Base-by-base conservation (phyloP, 2,888 invertebrate genomes). In the Phalera bucephala region DNA sequence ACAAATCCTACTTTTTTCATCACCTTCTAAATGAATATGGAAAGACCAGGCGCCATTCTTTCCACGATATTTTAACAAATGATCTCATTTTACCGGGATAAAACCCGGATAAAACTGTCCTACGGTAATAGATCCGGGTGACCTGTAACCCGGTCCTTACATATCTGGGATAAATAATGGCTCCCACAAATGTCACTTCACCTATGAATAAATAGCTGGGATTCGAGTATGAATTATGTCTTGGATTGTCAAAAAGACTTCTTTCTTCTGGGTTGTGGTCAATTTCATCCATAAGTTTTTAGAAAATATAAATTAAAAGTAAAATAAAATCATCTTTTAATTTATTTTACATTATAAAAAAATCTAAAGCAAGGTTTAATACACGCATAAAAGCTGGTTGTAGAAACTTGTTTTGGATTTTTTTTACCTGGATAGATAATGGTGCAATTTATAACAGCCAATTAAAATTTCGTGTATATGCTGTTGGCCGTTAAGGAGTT, bases 71-170 rank as follows among this genome's bases (percentile, higher is more conserved):
- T 12, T 25, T 4, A 11, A 4, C 27, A 27, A 27, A 14, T 14
- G 27, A 14, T 27, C 27, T 14, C 27, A 27, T 27, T 27, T 27
- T 14, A 27, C 27, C n/a, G 21, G 21, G 14, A 14, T 27, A 27
- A 26, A 26, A 2, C 14, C 9, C 3, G 14, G 27, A n/a, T 14
- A 13, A 25, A 25, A 25, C 25, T 25, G 8, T 27, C 9, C 14
- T 7, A n/a, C 8, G 21, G 21, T 14, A 9, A 9, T 27, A 13
- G 27, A 27, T 8, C 14, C n/a, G 27, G 27, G 9, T n/a, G 26
- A 27, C 13, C 27, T 27, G 3, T 12, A 14, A 14, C 27, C 27
- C 27, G 27, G n/a, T 21, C 27, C 27, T 27, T 14, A 27, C 8
- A 6, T 25, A 27, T 27, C 27, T 14, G n/a, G 14, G 27, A 14